Base-by-base conservation (phyloP, 2,797 vertebrate genomes). In the Acropternis orthonyx region DNA sequence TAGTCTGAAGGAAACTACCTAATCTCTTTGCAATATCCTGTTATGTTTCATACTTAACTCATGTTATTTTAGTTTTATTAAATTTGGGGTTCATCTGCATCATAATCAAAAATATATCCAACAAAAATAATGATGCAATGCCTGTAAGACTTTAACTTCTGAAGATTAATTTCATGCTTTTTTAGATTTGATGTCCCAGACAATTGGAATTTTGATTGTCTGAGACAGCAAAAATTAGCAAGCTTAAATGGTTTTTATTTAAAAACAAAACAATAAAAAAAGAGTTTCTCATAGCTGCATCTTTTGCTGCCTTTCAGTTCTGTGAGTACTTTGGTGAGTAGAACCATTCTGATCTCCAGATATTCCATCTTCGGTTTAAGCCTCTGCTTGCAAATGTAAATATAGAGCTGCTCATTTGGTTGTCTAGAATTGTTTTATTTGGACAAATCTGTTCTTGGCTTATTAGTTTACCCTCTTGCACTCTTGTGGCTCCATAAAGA, bases 1-100 rank as follows among this genome's bases (percentile, higher is more conserved):
- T 97, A 94, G 97, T 98, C 97, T 98, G 97, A 98, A 98, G 99
- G 99, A 99, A 99, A 98, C 98, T 97, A 97, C 98, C 98, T 99
- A 99, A 99, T 99, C 99, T 99, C 98, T 96, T 96, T 97, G 98
- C 99, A 99, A 99, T 99, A 99, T 99, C 99, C 99, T 99, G 99
- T 99, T 99, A 98, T 99, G 98, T 99, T 99, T 99, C 98, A 98
- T 98, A 97, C 97, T 96, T 98, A 98, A 98, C 98, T 98, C 96
- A 74, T 98, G 98, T 98, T 98, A 97, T 98, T 98, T 98, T 98
- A 98, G 98, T 98, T 97, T 98, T 98, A 98, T 98, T 98, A 97
- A 97, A 98, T 98, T 98, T 97, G 97, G 95, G 97, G 97, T 97
- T 98, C 96, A 98, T 99, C 98, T 98, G 98, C 97, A 98, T 99